Base-by-base conservation (phyloP, 2,888 invertebrate species). In the Torymus aiolomorphi region DNA sequence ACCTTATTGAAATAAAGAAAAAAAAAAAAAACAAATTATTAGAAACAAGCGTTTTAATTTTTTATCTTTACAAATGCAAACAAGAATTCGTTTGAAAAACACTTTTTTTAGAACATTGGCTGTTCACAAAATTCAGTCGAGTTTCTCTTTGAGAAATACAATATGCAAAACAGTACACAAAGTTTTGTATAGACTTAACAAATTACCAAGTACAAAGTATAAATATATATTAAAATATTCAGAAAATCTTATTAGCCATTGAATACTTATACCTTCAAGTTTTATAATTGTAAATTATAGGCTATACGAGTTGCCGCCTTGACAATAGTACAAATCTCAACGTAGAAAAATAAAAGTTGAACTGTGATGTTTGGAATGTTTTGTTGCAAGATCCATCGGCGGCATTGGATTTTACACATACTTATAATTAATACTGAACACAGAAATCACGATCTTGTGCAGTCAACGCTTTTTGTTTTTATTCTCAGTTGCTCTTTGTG, bases 351-450 rank as follows among this genome's bases (percentile, higher is more conserved):
- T 76, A 82, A 81, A 72, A 75, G 65, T 74, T 14, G 57, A 80
- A 80, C 70, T 77, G 42, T 42, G 78, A 65, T 67, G 42, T 52
- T 77, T 80, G 81, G 80, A 82, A 82, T 82, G 80, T 77, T 74
- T 72, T 14, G 49, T 62, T 54, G 66, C 70, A 79, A 79, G 69
- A 81, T 79, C 31, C 66, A 76, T 79, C 66, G 59, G 78, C 67
- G 70, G 20, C 71, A 77, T 67, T 74, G 78, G 76, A 74, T 77
- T 82, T 74, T 67, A 71, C 61, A 67, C 8, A 42, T 54, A 31
- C 77, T 82, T 82, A 80, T 20, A 76, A 62, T 80, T 78, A 82
- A 82, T 82, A 80, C 78, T 82, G 80, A 80, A 82, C 76, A 80
- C 80, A 80, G 80, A 82, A 82, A 78, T 78, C 80, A 82, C 82